Evolutionary conservation across 2,113 vertebrate species (phyloP), one percentile per base, ranked within the genome.

Genomic region (Eublepharis macularius): DNA sequence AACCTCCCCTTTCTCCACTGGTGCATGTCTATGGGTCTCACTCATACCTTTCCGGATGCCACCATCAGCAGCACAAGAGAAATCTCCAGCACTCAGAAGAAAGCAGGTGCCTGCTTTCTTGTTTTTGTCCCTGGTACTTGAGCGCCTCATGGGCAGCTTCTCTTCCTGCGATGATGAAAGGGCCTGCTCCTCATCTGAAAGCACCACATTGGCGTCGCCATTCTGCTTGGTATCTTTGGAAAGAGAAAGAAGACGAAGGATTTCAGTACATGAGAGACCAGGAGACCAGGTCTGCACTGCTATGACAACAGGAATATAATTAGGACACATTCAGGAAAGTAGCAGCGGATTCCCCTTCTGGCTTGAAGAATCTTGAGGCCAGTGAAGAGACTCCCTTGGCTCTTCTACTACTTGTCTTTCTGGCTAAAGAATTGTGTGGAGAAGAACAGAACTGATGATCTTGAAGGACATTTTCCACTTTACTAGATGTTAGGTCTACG

Each of bases 221-320:
- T 99, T 99, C 96, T 98, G 98, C 94, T 99, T 99, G 57, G 98
- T 98, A 94, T 98, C 98, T 99, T 89, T 76, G 84, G 72, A 88
- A 65, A 26, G 75, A 60, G 32, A 83, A 81, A 74, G 49, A 82
- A 34, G 21, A 79, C 72, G 39, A 13, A 5, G 70, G 41, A 34
- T 24, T 14, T 76, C 32, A 49, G 10, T 21, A 1, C 51, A 43
- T 72, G 36, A 26, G 76, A 36, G 2, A n/a, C 13, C 14, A 47
- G 24, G 4, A 13, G 8, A 24, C 16, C n/a, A 41, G 12, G 47
- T 54, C n/a, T 49, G 17, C 26, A 45, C 49, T 63, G 54, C 39
- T 79, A 32, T 60, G 51, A 41, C 65, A 84, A 84, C 29, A 12
- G 9, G 32, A 19, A 11, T 57, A 36, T 36, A 4, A 78, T 10